Base-by-base conservation (phyloP, 2,113 vertebrate genomes). In the Apodemus speciosus region DNA sequence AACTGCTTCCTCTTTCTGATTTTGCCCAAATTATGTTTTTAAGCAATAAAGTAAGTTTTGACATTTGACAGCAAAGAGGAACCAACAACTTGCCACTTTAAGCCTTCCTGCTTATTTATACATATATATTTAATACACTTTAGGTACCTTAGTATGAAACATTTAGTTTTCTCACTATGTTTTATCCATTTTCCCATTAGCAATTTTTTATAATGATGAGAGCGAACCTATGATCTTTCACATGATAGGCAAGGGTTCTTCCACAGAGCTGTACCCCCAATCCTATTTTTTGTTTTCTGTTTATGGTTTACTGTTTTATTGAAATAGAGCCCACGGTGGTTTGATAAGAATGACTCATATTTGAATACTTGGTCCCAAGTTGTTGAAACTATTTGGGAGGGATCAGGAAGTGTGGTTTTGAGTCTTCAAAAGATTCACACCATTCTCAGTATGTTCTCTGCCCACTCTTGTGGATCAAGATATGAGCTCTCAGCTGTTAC, bases 11-110 rank as follows among this genome's bases (percentile, higher is more conserved):
- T 76, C 49, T 43, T 85, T 93, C 51, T 20, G 3, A 40, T 75
- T 90, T 88, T 90, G 0, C 85, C 79, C 80, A 90, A 95, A 89
- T 8, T 43, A 21, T 60, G 27, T 79, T 73, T 96, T 92, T 85
- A 60, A 81, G 75, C 58, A 89, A 60, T 71, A 94, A 77, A 77
- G 75, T 85, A 69, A 49, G 16, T 66, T 81, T 56, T 81, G 72
- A 43, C 60, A 68, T 72, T 92, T 92, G 85, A 85, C 64, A 87
- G 53, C 49, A 86, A 93, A 58, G 58, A 38, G 20, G 7, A 90
- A 80, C 15, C 11, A 80, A 66, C 35, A 88, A 73, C 84, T 88
- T 25, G 69, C 43, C 23, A 86, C 38, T 51, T 93, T 75, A 32
- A 71, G 21, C 21, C 18, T 84, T 62, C 15, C 75, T 77, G 11